Evolutionary conservation across 2,888 invertebrate genomes (phyloP), one percentile per base, ranked within the genome.

Genomic region (Pyralis farinalis): DNA sequence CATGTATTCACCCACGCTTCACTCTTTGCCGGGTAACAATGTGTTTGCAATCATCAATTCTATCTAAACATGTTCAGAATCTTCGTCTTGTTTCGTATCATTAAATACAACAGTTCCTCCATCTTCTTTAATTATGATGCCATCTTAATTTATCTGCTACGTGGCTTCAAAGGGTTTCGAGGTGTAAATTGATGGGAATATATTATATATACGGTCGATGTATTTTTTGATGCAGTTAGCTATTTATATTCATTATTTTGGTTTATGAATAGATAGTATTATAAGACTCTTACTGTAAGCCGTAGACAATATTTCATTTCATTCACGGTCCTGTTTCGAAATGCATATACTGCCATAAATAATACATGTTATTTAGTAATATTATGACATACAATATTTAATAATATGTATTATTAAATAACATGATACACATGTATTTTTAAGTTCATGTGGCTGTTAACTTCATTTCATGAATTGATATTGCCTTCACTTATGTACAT

Each of bases 11-110:
- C 68, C 60, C 60, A 62, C 47, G 47, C 62, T 56, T 59, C 59
- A 44, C 61, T 65, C 63, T 63, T 68, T 63, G 76, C 77, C 82
- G 83, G 83, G 79, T 58, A 60, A 58, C 60, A 77, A 76, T 72
- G 77, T 68, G 82, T 83, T 84, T 70, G 72, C 76, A 74, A 83
- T 86, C 86, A 71, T 60, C 78, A 78, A 76, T 74, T 76, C 62
- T 68, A 71, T 73, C 76, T 76, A 66, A 53, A 65, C 71, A 72
- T 71, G 71, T 71, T 64, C 64, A 43, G 68, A 71, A 36, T 44
- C 36, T 36, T 28, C 41, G 36, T 33, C 37, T 31, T 27, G 21
- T 37, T 37, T 34, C 32, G 11, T 42, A 30, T 27, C 35, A 32
- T 39, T 12, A 31, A 12, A 21, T 12, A 30, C n/a, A 39, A 27